Percentiles rank a stretch among this genome's conserved stretches.
Evolutionary conservation across 2,113 vertebrate genomes (phyloP).

Genomic region (Probosciger aterrimus): DNA sequence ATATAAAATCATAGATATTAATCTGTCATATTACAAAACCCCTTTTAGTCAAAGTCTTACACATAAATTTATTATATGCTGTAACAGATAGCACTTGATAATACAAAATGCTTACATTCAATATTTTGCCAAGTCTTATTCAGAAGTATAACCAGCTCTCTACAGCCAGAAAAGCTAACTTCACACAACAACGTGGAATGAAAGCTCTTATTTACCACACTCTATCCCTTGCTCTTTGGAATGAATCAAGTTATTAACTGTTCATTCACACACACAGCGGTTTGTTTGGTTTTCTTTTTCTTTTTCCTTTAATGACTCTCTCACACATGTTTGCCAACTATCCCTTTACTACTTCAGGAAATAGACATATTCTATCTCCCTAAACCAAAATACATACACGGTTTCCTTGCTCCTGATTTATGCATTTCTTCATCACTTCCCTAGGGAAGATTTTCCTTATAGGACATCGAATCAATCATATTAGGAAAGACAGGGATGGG

Average conservation of each 20-base stretch:
- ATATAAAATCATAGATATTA: not conserved
- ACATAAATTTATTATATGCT: not conserved
- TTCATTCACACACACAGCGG: not conserved
- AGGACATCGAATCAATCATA: not conserved
- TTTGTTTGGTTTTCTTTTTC: not conserved
- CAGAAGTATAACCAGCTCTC: not conserved
- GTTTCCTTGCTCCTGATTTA: not conserved
- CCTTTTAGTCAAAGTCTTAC: not conserved
- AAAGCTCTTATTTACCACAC: constrained; percentile 10
- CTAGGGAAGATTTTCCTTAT: not conserved
- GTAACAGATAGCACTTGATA: not conserved
- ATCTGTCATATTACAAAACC: not conserved
- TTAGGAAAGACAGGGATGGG: not conserved
- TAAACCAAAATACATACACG: not conserved
- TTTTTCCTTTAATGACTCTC: not conserved
- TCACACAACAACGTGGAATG: not conserved
- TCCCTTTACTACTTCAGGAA: not conserved
- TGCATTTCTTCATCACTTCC: not conserved
- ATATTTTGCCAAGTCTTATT: not conserved
- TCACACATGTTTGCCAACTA: not conserved
- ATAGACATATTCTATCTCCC: not conserved
- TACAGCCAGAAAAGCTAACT: not conserved
- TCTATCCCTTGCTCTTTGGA: not conserved
- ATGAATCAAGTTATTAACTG: not conserved
- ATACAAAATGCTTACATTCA: not conserved